A percentile compares a stretch with the other conserved stretches of the same genome.
Evolutionary conservation across 2,797 vertebrate genomes (phyloP).

Genomic region (Helicolenus hilgendorfi): DNA sequence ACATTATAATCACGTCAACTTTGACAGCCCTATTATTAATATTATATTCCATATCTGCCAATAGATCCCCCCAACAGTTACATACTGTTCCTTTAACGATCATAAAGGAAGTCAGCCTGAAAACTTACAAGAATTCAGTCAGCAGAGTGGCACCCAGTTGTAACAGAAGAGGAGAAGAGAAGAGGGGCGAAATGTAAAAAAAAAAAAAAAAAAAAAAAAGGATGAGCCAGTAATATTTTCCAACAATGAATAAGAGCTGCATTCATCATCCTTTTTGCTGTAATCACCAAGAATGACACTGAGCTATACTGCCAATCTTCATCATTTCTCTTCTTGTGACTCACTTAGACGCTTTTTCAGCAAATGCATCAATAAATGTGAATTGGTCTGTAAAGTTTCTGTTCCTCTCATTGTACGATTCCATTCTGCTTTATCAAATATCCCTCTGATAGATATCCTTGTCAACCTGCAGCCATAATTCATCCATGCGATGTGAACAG

Average conservation of each 20-base stretch:
- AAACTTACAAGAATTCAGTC: constrained; percentile 29
- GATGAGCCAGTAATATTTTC: constrained; percentile 44
- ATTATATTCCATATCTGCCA: too few relatives aligned
- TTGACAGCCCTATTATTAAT: too few relatives aligned
- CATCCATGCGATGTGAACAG: constrained; percentile 44
- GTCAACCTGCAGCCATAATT: constrained; percentile 62
- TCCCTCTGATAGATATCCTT: constrained; percentile 61
- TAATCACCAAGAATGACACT: constrained; percentile 36
- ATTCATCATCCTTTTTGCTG: constrained; percentile 31
- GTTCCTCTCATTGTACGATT: constrained; percentile 15
- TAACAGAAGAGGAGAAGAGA: constrained; percentile 62
- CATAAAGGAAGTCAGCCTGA: constrained; percentile 54
- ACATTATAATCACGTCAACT: too few relatives aligned
- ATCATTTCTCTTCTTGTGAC: constrained; percentile 26
- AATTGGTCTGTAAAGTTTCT: constrained; percentile 24
- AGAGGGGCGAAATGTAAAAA: constrained; percentile 54
- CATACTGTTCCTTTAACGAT: constrained; percentile 16
- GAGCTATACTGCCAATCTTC: constrained; percentile 46
- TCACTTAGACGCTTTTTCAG: constrained; percentile 9
- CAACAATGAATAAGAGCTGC: constrained; percentile 16
- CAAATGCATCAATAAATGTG: constrained; percentile 17
- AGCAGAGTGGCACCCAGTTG: not conserved
- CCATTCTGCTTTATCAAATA: constrained; percentile 58
- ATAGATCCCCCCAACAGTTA: accelerated
- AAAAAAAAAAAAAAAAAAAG: constrained; percentile 30